A percentile compares a stretch with the other conserved stretches of the same genome.
Evolutionary conservation across 2,797 vertebrate genomes (phyloP).

Genomic region (Oryzias sinensis): DNA sequence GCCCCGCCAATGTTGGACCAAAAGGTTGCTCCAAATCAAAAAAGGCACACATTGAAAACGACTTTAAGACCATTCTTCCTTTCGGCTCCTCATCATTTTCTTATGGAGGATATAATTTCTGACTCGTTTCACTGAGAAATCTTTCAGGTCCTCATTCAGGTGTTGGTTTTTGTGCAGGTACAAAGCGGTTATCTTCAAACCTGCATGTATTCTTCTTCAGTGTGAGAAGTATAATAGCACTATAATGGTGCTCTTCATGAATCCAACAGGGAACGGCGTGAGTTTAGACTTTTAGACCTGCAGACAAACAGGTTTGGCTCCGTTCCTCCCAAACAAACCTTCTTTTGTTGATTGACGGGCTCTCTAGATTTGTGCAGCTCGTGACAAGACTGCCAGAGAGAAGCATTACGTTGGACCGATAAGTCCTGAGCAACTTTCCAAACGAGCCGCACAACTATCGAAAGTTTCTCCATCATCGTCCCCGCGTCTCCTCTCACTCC

Average conservation of each 20-base stretch:
- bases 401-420: slow-evolving; percentile 68
- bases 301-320: slow-evolving; percentile 63
- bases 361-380: slow-evolving; percentile 62
- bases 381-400: slow-evolving; percentile 71
- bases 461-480: slow-evolving; percentile 83
- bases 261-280: slow-evolving; percentile 34
- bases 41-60: background rate
- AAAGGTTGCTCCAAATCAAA: background rate
- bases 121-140: slow-evolving; percentile 6
- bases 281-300: slow-evolving; percentile 28
- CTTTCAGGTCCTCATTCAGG: background rate
- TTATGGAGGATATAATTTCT: slow-evolving; percentile 1
- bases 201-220: slow-evolving; percentile 24
- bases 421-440: slow-evolving; percentile 71
- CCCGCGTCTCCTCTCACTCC: slow-evolving; percentile 69
- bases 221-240: slow-evolving; percentile 8
- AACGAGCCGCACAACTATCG: slow-evolving; percentile 78
- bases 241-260: slow-evolving; percentile 27
- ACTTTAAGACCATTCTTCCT: background rate
- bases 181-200: slow-evolving; percentile 26
- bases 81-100: background rate
- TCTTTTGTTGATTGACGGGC: slow-evolving; percentile 69
- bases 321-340: slow-evolving; percentile 59
- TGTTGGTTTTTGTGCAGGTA: slow-evolving; percentile 7
- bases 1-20: background rate